Base-by-base conservation (phyloP, 1,140 invertebrate genomes). In the Hycleus phaleratus region DNA sequence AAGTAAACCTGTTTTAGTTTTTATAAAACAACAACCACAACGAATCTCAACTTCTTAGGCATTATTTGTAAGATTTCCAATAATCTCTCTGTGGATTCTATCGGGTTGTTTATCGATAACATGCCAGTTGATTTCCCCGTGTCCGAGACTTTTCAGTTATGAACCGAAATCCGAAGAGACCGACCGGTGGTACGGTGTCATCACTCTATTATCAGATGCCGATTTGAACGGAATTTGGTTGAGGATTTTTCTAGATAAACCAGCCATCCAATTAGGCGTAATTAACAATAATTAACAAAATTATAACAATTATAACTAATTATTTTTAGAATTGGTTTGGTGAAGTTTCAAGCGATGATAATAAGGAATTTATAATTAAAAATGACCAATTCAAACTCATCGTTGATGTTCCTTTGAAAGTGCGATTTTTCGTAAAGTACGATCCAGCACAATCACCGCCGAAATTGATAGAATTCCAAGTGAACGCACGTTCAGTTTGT, bases 141-240 rank as follows among this genome's bases (percentile, higher is more conserved):
- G 71, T 47, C 71, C 71, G 1, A 43, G 55, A 10, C 18, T 67
- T 2, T 71, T 73, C 46, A 24, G 38, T 24, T 73, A 71, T 50
- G 66, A 71, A 55, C 51, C 49, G 45, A 61, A 59, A 9, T 12
- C 50, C 3, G 38, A 47, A 7, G 67, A 70, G 54, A 53, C 49
- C 26, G 70, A 69, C 46, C 51, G 64, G 8, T 71, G 70, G 70
- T 71, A 68, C 51, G 71, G 69, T 7, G 60, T 60, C 2, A 60
- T 70, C 1, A 69, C 54, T 4, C 42, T 73, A 1, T 45, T 56
- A 24, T 56, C 58, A 7, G 58, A 64, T 44, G 25, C 58, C 3
- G 66, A 69, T 11, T 52, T 71, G n/a, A 59, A 38, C 8, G 71
- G 71, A 2, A 63, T 73, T 10, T 73, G 71, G 71, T 42, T 73